Base-by-base conservation (phyloP, 2,797 vertebrate species). In the Cuculus canorus region DNA sequence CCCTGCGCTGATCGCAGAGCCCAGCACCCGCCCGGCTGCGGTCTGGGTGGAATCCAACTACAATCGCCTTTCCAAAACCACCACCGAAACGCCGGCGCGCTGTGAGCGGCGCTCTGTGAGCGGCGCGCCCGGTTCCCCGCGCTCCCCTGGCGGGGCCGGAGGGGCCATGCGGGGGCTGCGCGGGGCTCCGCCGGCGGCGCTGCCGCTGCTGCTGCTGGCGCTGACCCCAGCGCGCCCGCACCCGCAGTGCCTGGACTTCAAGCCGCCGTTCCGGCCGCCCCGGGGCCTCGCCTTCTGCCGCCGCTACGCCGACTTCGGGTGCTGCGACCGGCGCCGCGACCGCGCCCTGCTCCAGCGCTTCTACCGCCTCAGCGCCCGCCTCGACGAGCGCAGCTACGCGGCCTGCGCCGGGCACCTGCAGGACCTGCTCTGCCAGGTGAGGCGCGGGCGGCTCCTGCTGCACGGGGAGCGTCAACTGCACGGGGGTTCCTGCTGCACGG, bases 191-290 rank as follows among this genome's bases (percentile, higher is more conserved):
- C 88, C 56, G 60, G 23, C 25, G 69, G 59, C 80, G 28, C 81
- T 85, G 56, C 59, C 60, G 86, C 45, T 85, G 25, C 33, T 85
- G 65, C 90, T 69, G 70, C 79, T 53, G 37, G 91, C 82, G 28
- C 22, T 96, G 43, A 90, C 63, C 45, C 82, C 77, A 79, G 98
- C 90, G 19, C 90, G 65, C 45, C 89, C 89, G 64, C 99, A 99
- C 96, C 99, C 99, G 21, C 99, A 99, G 96, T 99, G 99, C 97
- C 92, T 99, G 98, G 99, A 99, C 96, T 99, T 99, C 91, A 99
- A 99, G 94, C 99, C 99, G 37, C 99, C 99, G 28, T 99, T 99
- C 96, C 97, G 98, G 90, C 98, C 99, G 43, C 97, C 94, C 41
- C 90, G 90, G 61, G 97, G 98, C 88, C 98, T 99, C 76, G 90